Conservation (phyloP, 2,888 invertebrate genomes). For the Monoplex corrugatus region DNA sequence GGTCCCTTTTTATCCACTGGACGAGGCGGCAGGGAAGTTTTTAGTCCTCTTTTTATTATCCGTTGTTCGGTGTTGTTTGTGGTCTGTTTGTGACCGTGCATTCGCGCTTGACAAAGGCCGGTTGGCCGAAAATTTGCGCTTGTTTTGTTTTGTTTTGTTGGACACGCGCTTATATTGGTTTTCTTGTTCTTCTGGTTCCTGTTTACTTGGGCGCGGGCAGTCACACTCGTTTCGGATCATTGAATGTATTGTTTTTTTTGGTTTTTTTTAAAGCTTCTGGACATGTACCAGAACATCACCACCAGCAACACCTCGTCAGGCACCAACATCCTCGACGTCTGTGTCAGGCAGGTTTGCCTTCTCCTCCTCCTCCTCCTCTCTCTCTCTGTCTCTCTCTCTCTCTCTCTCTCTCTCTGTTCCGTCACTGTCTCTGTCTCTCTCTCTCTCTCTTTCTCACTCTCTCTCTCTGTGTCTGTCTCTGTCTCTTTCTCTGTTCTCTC, state of each 20-base stretch:
- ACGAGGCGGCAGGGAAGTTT: too few relatives aligned
- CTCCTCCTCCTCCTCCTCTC: neutral
- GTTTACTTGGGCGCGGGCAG: too few relatives aligned
- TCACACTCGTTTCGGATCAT: too few relatives aligned
- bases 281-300: conserved; percentile 59
- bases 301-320: conserved; percentile 54
- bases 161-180: too few relatives aligned
- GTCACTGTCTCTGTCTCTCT: neutral
- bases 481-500: neutral
- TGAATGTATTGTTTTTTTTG: neutral
- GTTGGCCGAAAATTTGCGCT: too few relatives aligned
- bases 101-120: too few relatives aligned
- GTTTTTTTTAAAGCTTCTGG: conserved; percentile 60
- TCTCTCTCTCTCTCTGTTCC: conserved; percentile 21
- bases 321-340: conserved; percentile 61
- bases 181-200: too few relatives aligned
- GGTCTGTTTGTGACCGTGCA: too few relatives aligned
- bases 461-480: neutral
- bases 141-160: too few relatives aligned
- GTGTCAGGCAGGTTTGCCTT: conserved; percentile 62
- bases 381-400: conserved; percentile 35
- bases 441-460: neutral
- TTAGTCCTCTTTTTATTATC: too few relatives aligned
- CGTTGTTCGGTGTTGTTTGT: too few relatives aligned
- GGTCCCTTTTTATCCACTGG: too few relatives aligned